Conservation (phyloP, 2,797 vertebrate genomes). For the Sparus aurata region DNA sequence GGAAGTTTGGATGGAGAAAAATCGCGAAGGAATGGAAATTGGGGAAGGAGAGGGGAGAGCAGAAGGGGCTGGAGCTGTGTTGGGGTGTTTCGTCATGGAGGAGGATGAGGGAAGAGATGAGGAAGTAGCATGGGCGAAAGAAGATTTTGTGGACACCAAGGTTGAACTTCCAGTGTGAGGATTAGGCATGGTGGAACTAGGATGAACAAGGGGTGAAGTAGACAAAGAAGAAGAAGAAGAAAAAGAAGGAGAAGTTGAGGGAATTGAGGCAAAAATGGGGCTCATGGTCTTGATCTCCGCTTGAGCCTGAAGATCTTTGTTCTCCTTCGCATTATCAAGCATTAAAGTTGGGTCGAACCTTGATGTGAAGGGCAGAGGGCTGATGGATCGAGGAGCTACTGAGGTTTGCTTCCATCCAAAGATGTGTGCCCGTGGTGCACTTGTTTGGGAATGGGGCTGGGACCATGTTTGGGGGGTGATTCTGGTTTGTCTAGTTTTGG, state of each 20-base stretch:
- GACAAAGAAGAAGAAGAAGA: not conserved
- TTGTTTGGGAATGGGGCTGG: slow-evolving; percentile 2
- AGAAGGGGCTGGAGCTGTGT: slow-evolving; percentile 35
- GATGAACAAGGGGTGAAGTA: not conserved
- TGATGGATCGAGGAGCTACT: not conserved
- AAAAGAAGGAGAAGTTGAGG: not conserved
- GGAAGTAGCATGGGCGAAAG: not conserved
- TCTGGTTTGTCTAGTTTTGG: slow-evolving; percentile 12
- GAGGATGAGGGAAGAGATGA: not conserved
- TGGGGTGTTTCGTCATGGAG: not conserved
- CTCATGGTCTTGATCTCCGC: not conserved
- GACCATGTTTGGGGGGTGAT: not conserved
- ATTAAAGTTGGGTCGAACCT: not conserved
- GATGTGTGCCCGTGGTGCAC: not conserved
- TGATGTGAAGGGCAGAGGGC: not conserved
- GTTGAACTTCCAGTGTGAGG: slow-evolving; percentile 4
- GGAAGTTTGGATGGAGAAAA: slow-evolving; percentile 1
- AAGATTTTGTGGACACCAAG: not conserved
- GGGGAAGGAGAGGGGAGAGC: slow-evolving; percentile 42
- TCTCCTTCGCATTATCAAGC: not conserved
- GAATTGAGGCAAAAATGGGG: not conserved
- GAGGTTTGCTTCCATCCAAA: slow-evolving; percentile 11
- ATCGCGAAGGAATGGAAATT: slow-evolving; percentile 45
- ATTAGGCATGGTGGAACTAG: not conserved
- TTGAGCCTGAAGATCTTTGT: not conserved